Percentiles rank a stretch among this genome's conserved stretches.
phyloP scores from a whole-genome alignment of 2,888 invertebrate species.

The Pristionchus japonicus region DNA sequence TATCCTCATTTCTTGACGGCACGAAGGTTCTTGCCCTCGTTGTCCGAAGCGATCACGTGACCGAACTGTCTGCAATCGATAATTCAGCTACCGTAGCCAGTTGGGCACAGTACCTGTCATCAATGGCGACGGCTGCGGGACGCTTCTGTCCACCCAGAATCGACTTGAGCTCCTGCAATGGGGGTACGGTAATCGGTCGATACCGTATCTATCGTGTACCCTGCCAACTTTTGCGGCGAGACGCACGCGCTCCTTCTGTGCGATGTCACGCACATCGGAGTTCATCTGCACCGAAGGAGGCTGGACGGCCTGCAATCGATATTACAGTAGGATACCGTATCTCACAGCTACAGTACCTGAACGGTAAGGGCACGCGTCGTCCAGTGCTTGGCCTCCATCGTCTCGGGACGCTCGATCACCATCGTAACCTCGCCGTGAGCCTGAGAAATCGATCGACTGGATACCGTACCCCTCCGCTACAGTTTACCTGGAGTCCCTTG shows the following conservation, averaged over 20 bases:
- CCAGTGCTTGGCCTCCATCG: slow-evolving; percentile 58
- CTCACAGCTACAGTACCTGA: neutral
- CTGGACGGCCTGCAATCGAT: slow-evolving; percentile 46
- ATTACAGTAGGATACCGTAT: slow-evolving; percentile 21
- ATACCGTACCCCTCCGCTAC: neutral
- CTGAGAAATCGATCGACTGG: slow-evolving; percentile 17
- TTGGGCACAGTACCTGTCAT: slow-evolving; percentile 20
- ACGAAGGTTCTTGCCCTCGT: slow-evolving; percentile 43
- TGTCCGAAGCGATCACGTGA: slow-evolving; percentile 46
- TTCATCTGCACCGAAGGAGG: slow-evolving; percentile 58
- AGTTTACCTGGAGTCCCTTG: slow-evolving; percentile 50
- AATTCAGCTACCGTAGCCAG: neutral
- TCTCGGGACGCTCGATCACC: slow-evolving; percentile 57
- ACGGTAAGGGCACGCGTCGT: slow-evolving; percentile 50
- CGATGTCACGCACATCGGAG: slow-evolving; percentile 57
- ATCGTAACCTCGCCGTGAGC: slow-evolving; percentile 50
- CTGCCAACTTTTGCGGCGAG: neutral
- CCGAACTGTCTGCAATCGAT: slow-evolving; percentile 18
- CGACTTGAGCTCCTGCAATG: neutral
- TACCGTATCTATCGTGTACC: neutral
- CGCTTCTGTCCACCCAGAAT: slow-evolving; percentile 16
- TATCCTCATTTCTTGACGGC: slow-evolving; percentile 43
- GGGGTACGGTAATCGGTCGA: neutral
- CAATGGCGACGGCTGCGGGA: neutral
- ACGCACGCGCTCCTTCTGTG: slow-evolving; percentile 46